Evolutionary conservation across 2,797 vertebrate species (phyloP).

Genomic region (Halcyon smyrnensis): DNA sequence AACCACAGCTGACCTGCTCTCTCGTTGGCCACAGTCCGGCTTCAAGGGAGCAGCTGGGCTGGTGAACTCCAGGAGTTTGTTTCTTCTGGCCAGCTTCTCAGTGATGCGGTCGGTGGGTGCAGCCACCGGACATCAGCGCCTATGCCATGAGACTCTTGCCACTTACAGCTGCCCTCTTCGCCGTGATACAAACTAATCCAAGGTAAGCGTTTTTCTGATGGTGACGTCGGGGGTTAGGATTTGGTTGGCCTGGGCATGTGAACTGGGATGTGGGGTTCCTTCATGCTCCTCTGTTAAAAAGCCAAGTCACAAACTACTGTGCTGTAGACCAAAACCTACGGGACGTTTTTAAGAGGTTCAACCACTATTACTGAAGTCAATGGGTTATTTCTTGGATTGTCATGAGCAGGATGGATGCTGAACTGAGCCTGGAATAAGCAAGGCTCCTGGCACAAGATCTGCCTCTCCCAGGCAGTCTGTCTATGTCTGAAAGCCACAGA

Average conservation of each 20-base stretch:
- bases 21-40: rapidly evolving
- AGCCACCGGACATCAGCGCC: neutral
- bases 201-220: rapidly evolving
- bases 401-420: rapidly evolving
- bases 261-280: rapidly evolving
- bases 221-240: rapidly evolving
- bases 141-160: neutral
- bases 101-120: too few species aligned
- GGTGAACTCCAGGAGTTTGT: neutral
- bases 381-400: rapidly evolving
- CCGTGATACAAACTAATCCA: rapidly evolving
- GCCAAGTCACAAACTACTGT: rapidly evolving
- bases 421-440: neutral
- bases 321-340: rapidly evolving
- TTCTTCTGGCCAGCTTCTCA: neutral
- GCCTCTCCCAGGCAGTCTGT: neutral
- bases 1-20: neutral
- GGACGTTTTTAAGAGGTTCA: rapidly evolving
- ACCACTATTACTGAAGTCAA: too few species aligned
- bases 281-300: neutral
- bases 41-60: neutral
- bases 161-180: neutral
- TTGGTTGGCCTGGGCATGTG: rapidly evolving
- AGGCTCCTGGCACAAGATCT: neutral
- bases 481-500: neutral